Evolutionary conservation across 2,797 vertebrate genomes (phyloP), one percentile per base, ranked within the genome.

Genomic region (Sitta carolinensis): DNA sequence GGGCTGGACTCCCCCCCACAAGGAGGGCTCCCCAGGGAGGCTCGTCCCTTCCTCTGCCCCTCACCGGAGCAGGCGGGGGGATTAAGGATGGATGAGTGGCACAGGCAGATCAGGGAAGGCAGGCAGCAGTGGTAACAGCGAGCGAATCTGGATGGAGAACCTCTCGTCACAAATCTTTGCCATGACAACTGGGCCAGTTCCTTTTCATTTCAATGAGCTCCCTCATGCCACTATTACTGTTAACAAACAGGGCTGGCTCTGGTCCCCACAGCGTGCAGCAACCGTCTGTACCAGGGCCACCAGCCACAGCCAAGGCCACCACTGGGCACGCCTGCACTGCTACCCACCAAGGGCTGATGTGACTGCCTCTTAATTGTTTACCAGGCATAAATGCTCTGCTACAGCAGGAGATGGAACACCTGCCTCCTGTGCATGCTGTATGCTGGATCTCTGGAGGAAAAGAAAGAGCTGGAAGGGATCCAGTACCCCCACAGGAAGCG

Each of bases 181-280:
- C 94, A 91, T 84, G 95, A 93, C 88, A 96, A 94, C 93, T 72
- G 59, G 68, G 73, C 70, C 57, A 45, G 66, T 22, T 80, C 75
- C 45, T 70, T 78, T 79, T 75, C 27, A 74, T 69, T 87, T 84
- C 78, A 61, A 47, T 21, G 50, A 87, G 58, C 57, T 81, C 45
- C 30, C 34, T 91, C 32, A 21, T 23, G 40, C 27, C 55, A 40
- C 68, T 69, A 13, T 21, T 66, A 42, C 2, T 45, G 58, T 13
- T 68, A 42, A 75, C 72, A 75, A 78, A 58, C 15, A 67, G 34
- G 93, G 90, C 67, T 76, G 29, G 34, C n/a, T 69, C 64, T 61
- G 64, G 76, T 42, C 48, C 67, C 55, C n/a, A 16, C 27, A 4
- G 43, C 0, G 27, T 9, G 16, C 64, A 52, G 62, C 2, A 2